phyloP scores from a whole-genome alignment of 2,797 vertebrate genomes.

The Anolis apletophallus region DNA sequence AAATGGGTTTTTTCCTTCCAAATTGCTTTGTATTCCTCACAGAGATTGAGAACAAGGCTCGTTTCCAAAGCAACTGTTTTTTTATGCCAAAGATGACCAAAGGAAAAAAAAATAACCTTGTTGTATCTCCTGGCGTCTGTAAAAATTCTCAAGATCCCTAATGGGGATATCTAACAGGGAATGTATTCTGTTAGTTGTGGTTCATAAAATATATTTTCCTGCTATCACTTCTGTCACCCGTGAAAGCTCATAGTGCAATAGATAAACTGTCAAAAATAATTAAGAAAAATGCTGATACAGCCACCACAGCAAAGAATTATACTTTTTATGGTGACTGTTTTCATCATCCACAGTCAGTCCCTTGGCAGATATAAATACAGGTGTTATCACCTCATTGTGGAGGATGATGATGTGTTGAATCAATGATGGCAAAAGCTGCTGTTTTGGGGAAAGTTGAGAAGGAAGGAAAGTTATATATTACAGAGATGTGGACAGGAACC shows the following conservation, averaged over 20 bases:
- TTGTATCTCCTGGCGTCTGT: slow-evolving; percentile 64
- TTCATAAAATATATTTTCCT: slow-evolving; percentile 72
- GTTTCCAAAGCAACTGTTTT: background rate
- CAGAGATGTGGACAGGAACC: slow-evolving; percentile 47
- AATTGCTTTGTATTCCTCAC: background rate
- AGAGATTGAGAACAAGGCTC: background rate
- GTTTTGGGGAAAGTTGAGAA: slow-evolving; percentile 51
- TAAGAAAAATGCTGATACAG: slow-evolving; percentile 81
- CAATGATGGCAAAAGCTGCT: slow-evolving; percentile 70
- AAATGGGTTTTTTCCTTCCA: background rate
- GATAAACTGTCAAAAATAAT: slow-evolving; percentile 83
- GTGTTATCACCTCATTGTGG: slow-evolving; percentile 72
- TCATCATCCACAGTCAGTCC: slow-evolving; percentile 69
- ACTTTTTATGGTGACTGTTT: slow-evolving; percentile 72
- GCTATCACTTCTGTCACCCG: slow-evolving; percentile 70
- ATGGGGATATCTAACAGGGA: slow-evolving; percentile 80
- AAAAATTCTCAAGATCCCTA: slow-evolving; percentile 75
- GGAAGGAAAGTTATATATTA: slow-evolving; percentile 52
- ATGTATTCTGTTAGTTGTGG: slow-evolving; percentile 77
- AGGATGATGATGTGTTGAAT: slow-evolving; percentile 70
- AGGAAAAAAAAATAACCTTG: slow-evolving; percentile 74
- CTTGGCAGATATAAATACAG: slow-evolving; percentile 76
- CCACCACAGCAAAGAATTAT: slow-evolving; percentile 76
- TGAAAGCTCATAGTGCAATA: slow-evolving; percentile 77
- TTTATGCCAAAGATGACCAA: slow-evolving; percentile 63